These are phyloP conservation scores for Geodia barretti DNA, from an alignment of 37 sponge, comb jelly and placozoan genomes.

Conservation along the genomic window DNA sequence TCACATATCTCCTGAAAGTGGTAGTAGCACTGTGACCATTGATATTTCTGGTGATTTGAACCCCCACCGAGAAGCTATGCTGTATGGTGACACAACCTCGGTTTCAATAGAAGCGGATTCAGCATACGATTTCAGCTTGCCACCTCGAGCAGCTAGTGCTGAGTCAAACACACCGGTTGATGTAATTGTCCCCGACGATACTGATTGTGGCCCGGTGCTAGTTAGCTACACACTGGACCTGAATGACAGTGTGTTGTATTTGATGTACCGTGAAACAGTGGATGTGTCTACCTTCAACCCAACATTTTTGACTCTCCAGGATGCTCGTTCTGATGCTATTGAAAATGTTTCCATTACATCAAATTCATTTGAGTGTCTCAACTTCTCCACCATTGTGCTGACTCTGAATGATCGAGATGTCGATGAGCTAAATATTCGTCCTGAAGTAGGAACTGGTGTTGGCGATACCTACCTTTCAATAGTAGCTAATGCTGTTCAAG, in stretches of 20 bases:
- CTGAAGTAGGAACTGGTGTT: conserved; percentile 53
- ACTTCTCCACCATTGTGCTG: conserved; percentile 61
- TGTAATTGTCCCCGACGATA: conserved; percentile 38
- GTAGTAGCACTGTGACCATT: conserved; percentile 47
- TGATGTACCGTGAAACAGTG: conserved; percentile 84
- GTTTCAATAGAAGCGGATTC: conserved; percentile 47
- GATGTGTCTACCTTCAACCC: conserved; percentile 49
- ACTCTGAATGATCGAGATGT: conserved; percentile 52
- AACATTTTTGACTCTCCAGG: conserved; percentile 61
- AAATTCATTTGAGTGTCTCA: conserved; percentile 6
- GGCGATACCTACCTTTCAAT: conserved; percentile 66
- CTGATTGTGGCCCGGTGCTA: conserved; percentile 50
- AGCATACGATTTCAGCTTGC: conserved; percentile 65
- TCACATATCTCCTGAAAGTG: conserved; percentile 26
- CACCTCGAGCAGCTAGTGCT: conserved; percentile 18
- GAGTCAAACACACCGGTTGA: conserved; percentile 25
- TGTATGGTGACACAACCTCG: conserved; percentile 64
- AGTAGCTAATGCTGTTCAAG: conserved; percentile 49
- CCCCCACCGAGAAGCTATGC: conserved; percentile 54
- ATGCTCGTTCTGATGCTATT: conserved; percentile 47
- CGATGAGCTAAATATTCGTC: conserved; percentile 65
- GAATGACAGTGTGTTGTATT: conserved; percentile 49
- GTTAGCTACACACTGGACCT: conserved; percentile 61
- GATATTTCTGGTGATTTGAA: conserved; percentile 67
- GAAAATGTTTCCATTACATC: conserved; percentile 50